Evolutionary conservation across 2,888 invertebrate species (phyloP).

Genomic region (Cephus runcator): DNA sequence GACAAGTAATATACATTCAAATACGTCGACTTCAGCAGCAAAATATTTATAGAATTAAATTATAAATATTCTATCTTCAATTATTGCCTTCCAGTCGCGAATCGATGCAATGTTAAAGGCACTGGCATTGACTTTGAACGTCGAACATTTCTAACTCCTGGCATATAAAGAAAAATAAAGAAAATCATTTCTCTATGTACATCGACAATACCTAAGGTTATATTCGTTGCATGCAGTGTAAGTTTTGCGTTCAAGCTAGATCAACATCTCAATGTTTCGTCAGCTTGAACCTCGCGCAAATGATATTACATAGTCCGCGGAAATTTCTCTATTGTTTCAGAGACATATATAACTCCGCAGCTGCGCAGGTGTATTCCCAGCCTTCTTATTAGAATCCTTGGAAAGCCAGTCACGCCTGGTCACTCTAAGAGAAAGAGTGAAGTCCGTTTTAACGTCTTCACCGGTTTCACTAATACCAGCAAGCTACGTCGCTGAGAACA

Average conservation of each 20-base stretch:
- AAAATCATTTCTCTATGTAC: not conserved
- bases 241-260: not conserved
- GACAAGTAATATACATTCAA: not conserved
- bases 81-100: not conserved
- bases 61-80: not conserved
- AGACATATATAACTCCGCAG: constrained; percentile 30
- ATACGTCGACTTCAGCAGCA: not conserved
- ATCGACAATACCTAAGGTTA: not conserved
- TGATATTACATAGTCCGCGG: not conserved
- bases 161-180: not conserved
- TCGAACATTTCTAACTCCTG: not conserved
- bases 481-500: not conserved
- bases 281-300: not conserved
- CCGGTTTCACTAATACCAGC: not conserved
- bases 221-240: not conserved
- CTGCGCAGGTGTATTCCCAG: constrained; percentile 55
- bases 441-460: not conserved
- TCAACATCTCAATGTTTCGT: not conserved
- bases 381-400: constrained; percentile 55
- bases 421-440: not conserved
- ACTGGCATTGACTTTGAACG: not conserved
- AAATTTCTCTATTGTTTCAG: not conserved
- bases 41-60: not conserved
- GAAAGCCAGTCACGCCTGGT: constrained; percentile 47
- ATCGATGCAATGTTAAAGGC: not conserved